Evolutionary conservation across 2,797 vertebrate genomes (phyloP).

Genomic region (Amniataba percoides): DNA sequence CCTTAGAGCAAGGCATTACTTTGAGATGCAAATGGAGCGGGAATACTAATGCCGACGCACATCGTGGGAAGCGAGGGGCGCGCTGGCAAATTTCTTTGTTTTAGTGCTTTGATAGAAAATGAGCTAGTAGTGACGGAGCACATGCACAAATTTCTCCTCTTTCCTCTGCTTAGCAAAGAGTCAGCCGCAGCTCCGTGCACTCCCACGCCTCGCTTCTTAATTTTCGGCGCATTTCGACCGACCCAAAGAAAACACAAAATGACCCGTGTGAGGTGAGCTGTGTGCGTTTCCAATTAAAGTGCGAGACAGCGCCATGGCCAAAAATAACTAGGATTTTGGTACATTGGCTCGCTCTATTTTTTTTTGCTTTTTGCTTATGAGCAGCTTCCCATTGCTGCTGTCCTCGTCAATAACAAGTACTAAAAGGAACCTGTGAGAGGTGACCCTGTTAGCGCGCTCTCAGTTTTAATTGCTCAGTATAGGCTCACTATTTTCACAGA

Average conservation of each 20-base stretch:
- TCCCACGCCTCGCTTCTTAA: slow-evolving; percentile 26
- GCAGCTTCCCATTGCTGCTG: slow-evolving; percentile 26
- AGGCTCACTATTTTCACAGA: slow-evolving; percentile 15
- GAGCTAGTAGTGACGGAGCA: slow-evolving; percentile 17
- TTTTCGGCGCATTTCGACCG: slow-evolving; percentile 33
- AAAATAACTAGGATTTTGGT: slow-evolving; percentile 46
- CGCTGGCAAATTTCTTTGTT: neutral
- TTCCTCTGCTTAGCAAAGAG: slow-evolving; percentile 11
- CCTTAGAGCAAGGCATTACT: slow-evolving; percentile 68
- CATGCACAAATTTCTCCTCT: slow-evolving; percentile 19
- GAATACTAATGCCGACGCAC: slow-evolving; percentile 43
- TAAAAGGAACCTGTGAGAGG: slow-evolving; percentile 16
- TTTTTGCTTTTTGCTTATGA: slow-evolving; percentile 6
- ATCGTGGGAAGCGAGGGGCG: slow-evolving; percentile 15
- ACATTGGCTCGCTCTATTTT: slow-evolving; percentile 26
- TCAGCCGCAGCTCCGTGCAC: slow-evolving; percentile 9
- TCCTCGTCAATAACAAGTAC: slow-evolving; percentile 20
- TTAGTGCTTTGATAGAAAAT: slow-evolving; percentile 36
- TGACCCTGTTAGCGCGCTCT: slow-evolving; percentile 29
- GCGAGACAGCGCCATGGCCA: slow-evolving; percentile 18
- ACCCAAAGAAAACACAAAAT: slow-evolving; percentile 40
- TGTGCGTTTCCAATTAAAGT: slow-evolving; percentile 51
- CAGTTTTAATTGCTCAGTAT: slow-evolving; percentile 38
- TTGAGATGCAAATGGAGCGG: slow-evolving; percentile 62
- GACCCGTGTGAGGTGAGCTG: slow-evolving; percentile 50